These are phyloP conservation scores for Clamator glandarius DNA, from an alignment of 2,797 vertebrate genomes.

Conservation along the genomic window DNA sequence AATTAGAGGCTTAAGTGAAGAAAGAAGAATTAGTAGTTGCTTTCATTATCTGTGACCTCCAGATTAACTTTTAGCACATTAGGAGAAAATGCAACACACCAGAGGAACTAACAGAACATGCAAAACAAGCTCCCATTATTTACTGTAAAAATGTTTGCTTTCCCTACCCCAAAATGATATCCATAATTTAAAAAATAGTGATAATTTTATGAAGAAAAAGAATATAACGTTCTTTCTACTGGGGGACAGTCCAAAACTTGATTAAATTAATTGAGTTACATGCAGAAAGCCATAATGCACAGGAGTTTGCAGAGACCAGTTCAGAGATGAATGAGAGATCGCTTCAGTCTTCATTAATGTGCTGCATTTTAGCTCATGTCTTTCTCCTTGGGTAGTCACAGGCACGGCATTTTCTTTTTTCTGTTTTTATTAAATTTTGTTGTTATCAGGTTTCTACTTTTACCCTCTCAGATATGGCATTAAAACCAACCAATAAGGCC, in stretches of 20 bases:
- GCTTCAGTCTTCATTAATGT: not conserved
- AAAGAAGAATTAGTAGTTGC: not conserved
- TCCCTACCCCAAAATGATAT: not conserved
- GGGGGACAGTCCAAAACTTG: not conserved
- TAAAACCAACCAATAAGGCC: not conserved
- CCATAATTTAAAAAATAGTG: not conserved
- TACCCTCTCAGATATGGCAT: not conserved
- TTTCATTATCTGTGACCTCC: not conserved
- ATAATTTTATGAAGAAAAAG: not conserved
- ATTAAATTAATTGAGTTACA: not conserved
- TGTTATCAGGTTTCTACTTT: conserved; percentile 8
- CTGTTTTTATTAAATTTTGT: conserved; percentile 1
- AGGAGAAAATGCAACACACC: not conserved
- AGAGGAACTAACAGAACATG: not conserved
- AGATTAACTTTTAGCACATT: not conserved
- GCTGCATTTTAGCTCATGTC: not conserved
- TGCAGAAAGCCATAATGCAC: not conserved
- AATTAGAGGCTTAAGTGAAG: not conserved
- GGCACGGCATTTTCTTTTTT: not conserved
- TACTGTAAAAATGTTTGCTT: not conserved
- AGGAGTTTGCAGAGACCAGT: not conserved
- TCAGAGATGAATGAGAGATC: not conserved
- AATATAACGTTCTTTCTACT: not conserved
- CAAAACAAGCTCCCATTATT: not conserved
- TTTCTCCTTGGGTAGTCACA: not conserved